Conservation (phyloP, 2,888 invertebrate genomes). For the Lycocerus yunnanus region DNA sequence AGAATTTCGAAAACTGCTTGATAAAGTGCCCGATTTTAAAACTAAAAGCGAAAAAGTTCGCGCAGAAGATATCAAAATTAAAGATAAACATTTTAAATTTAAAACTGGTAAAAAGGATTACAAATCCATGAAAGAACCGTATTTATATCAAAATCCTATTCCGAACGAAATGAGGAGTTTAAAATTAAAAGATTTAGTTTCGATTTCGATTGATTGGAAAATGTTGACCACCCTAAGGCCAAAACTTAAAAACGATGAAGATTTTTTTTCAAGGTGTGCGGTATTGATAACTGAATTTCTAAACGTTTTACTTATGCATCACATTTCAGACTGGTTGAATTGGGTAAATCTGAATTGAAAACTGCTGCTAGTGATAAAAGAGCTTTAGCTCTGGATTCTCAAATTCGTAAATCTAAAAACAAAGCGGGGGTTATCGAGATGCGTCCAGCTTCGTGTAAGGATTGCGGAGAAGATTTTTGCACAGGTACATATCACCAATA, state of each 20-base stretch:
- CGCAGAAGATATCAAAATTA: constrained; percentile 76
- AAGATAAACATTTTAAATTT: constrained; percentile 75
- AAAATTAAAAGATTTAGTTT: constrained; percentile 76
- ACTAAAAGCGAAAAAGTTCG: constrained; percentile 84
- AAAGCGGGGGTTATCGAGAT: constrained; percentile 82
- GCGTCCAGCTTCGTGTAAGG: constrained; percentile 72
- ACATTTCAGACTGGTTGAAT: constrained; percentile 70
- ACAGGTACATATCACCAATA: constrained; percentile 58
- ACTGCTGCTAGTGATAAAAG: constrained; percentile 74
- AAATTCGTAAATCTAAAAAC: constrained; percentile 78
- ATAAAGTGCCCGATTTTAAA: constrained; percentile 89
- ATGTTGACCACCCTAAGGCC: constrained; percentile 90
- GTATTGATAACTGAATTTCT: neutral
- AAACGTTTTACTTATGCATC: neutral
- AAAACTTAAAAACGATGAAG: constrained; percentile 82
- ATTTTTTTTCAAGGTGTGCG: constrained; percentile 77
- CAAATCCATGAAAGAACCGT: constrained; percentile 66
- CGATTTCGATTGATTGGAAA: constrained; percentile 89
- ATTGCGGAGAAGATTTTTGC: constrained; percentile 88
- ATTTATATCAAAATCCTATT: constrained; percentile 75
- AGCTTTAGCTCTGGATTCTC: constrained; percentile 67
- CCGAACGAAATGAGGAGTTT: constrained; percentile 80
- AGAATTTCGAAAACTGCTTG: constrained; percentile 80
- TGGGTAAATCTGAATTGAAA: constrained; percentile 78
- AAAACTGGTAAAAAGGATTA: constrained; percentile 75